These are phyloP conservation scores for Varanus salvator DNA, from an alignment of 2,113 vertebrate species.

Conservation along the genomic window DNA sequence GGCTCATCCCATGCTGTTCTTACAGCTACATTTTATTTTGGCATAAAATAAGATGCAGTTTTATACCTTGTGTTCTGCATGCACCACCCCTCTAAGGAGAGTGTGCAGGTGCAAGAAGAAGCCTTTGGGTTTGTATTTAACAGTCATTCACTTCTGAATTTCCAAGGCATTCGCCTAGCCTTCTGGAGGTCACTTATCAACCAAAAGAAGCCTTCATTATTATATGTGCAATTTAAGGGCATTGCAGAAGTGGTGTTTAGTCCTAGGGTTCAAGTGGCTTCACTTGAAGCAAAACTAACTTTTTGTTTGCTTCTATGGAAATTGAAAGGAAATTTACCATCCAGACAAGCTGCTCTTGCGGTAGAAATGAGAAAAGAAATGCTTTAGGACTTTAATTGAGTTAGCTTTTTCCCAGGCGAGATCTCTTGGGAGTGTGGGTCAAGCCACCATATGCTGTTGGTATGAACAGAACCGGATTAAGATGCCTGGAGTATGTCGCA, in stretches of 20 bases:
- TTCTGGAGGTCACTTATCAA: slow-evolving; percentile 33
- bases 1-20: not conserved
- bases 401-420: not conserved
- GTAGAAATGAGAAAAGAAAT: slow-evolving; percentile 34
- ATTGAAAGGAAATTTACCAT: too few species aligned
- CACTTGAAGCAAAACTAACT: slow-evolving; percentile 8
- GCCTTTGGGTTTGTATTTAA: not conserved
- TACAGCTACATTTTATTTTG: too few species aligned
- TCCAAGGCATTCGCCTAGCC: accelerated
- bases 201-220: not conserved
- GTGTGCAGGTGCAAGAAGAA: slow-evolving; percentile 2
- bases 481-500: not conserved
- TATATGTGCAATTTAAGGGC: slow-evolving; percentile 9
- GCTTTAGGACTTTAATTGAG: not conserved
- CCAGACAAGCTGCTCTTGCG: not conserved
- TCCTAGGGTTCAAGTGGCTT: slow-evolving; percentile 23
- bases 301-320: slow-evolving; percentile 23
- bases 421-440: not conserved
- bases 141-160: slow-evolving; percentile 12
- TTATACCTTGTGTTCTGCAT: not conserved
- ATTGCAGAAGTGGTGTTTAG: slow-evolving; percentile 32
- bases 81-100: slow-evolving; percentile 1
- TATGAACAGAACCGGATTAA: not conserved
- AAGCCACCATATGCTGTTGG: accelerated
- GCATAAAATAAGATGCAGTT: not conserved